Base-by-base conservation (phyloP, 1,140 invertebrate species). In the Fopius arisanus region DNA sequence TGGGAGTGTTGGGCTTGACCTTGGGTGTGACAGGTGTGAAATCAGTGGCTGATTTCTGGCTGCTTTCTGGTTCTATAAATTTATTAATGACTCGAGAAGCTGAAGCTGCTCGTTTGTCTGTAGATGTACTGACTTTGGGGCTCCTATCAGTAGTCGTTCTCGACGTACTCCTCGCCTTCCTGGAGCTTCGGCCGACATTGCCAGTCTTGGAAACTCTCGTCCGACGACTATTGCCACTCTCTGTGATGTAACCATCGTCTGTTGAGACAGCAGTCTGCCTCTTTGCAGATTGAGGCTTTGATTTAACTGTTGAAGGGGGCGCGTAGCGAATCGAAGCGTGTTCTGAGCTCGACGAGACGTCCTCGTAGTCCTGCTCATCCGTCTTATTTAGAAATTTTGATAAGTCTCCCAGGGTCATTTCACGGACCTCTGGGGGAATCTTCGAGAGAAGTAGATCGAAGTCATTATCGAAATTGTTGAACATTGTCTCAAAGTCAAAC, bases 1-100 rank as follows among this genome's bases (percentile, higher is more conserved):
- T 80, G 2, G 92, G 90, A 2, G 90, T 90, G 67, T 92, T 90
- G 0, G 90, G 90, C 65, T 89, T 89, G 43, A 92, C 84, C 79
- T 88, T 88, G 48, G 87, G 87, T 4, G 86, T 88, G 12, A 88
- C 77, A 2, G 80, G 73, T 4, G 70, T 69, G 59, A 79, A 81
- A 5, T 62, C 62, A 0, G 6, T 33, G 0, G n/a, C 1, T 7
- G 14, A 10, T 28, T 80, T 82, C 3, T 33, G 7, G n/a, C 43
- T 67, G 5, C n/a, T n/a, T n/a, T n/a, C n/a, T n/a, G 87, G 87
- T 5, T 86, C 87, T 59, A 78, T 82, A 71, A 81, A 80, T 67
- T 71, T 76, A 78, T 62, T 75, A 23, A 12, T 0, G 10, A 63
- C 74, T 31, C 26, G 19, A 72, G 68, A 37, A 14, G 3, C 63